Percentiles rank a stretch among this genome's conserved stretches.
Evolutionary conservation across 2,113 vertebrate species (phyloP).

Genomic region (Microtus pennsylvanicus): DNA sequence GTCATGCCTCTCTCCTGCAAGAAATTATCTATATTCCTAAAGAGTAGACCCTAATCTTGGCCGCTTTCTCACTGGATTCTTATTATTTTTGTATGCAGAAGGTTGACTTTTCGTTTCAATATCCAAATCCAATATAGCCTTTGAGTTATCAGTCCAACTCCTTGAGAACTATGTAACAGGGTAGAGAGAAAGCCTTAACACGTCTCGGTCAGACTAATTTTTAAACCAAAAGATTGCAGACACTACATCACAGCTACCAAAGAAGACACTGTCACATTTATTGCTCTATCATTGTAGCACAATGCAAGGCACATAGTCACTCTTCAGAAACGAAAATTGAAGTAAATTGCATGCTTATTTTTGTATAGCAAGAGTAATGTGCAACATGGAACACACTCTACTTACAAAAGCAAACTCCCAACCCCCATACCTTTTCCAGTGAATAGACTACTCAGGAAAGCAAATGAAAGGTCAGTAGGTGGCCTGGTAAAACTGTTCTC

Average conservation of each 20-base stretch:
- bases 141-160: neutral
- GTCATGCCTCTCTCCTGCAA: neutral
- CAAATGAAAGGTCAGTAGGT: slow-evolving; percentile 50
- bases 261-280: slow-evolving; percentile 13
- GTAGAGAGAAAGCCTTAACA: slow-evolving; percentile 6
- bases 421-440: neutral
- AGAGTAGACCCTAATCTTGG: neutral
- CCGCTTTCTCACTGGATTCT: neutral
- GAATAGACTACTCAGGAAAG: slow-evolving; percentile 45
- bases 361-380: neutral
- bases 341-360: neutral
- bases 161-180: neutral
- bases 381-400: neutral
- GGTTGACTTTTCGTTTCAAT: slow-evolving; percentile 15
- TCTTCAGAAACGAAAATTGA: neutral
- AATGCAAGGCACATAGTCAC: neutral
- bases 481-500: slow-evolving; percentile 4
- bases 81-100: slow-evolving; percentile 4
- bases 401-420: neutral
- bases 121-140: neutral
- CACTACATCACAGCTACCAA: neutral
- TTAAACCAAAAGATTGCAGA: slow-evolving; percentile 9
- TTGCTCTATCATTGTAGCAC: neutral
- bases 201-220: slow-evolving; percentile 17
- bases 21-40: neutral